Evolutionary conservation across 2,797 vertebrate genomes (phyloP).

Genomic region (Rhinichthys osculus): DNA sequence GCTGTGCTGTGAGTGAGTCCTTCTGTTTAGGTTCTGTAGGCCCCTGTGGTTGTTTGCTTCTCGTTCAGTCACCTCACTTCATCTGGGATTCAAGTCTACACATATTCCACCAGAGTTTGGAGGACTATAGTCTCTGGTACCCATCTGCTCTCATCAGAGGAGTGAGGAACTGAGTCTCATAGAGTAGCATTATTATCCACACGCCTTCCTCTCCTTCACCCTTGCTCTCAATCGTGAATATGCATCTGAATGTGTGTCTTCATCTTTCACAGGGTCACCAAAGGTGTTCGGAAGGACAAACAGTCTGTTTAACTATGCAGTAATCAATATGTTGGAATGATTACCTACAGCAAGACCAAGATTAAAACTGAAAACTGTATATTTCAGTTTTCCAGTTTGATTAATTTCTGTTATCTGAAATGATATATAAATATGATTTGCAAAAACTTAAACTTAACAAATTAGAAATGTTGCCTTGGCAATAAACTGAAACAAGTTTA

Average conservation of each 20-base stretch:
- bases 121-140: background rate
- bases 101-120: background rate
- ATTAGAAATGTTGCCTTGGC: background rate
- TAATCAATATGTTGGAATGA: background rate
- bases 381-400: background rate
- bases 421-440: background rate
- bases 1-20: conserved; percentile 7
- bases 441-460: background rate
- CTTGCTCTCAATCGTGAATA: background rate
- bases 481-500: background rate
- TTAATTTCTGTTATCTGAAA: background rate
- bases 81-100: conserved; percentile 1
- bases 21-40: conserved; percentile 1
- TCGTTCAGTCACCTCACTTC: conserved; percentile 33
- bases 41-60: conserved; percentile 8
- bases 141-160: background rate
- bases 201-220: too few relatives aligned
- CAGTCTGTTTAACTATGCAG: background rate
- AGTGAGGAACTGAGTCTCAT: conserved; percentile 29
- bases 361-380: background rate
- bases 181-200: background rate
- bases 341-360: background rate
- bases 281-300: conserved; percentile 49
- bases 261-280: conserved; percentile 40
- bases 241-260: conserved; percentile 8